Evolutionary conservation across 2,113 vertebrate genomes (phyloP).

Genomic region (Microcebus griseorufus): DNA sequence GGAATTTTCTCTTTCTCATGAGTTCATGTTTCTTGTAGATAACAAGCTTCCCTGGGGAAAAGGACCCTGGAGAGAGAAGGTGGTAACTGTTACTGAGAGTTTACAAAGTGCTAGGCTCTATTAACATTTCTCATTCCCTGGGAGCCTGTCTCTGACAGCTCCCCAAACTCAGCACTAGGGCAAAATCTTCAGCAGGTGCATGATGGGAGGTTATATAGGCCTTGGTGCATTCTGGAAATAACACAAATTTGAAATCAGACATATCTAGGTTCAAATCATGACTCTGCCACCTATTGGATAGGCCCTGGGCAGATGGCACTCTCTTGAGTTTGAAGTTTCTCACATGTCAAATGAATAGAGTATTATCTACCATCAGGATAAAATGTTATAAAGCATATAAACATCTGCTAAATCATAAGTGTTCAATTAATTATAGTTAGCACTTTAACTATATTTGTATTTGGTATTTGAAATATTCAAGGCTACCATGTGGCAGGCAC

Average conservation of each 20-base stretch:
- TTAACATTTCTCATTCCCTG: conserved; percentile 55
- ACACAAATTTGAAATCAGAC: background rate
- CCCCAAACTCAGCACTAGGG: background rate
- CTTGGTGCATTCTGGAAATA: background rate
- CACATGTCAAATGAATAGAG: background rate
- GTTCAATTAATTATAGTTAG: background rate
- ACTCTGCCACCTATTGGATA: background rate
- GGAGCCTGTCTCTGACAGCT: conserved; percentile 29
- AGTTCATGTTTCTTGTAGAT: conserved; percentile 67
- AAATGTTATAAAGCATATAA: background rate
- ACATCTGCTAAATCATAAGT: background rate
- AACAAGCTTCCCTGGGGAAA: conserved; percentile 69
- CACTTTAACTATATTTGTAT: background rate
- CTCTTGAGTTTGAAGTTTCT: background rate
- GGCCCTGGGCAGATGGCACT: background rate
- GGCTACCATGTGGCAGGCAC: background rate
- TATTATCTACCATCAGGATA: background rate
- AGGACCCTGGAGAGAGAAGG: conserved; percentile 38
- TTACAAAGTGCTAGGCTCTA: conserved; percentile 50
- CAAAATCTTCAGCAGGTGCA: background rate
- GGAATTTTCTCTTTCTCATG: conserved; percentile 44
- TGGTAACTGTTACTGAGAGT: conserved; percentile 38
- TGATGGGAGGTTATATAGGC: background rate
- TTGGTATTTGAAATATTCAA: background rate
- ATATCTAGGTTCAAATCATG: conserved; percentile 12